phyloP scores from a whole-genome alignment of 2,797 vertebrate species.

The Malacoctenus gilli region DNA sequence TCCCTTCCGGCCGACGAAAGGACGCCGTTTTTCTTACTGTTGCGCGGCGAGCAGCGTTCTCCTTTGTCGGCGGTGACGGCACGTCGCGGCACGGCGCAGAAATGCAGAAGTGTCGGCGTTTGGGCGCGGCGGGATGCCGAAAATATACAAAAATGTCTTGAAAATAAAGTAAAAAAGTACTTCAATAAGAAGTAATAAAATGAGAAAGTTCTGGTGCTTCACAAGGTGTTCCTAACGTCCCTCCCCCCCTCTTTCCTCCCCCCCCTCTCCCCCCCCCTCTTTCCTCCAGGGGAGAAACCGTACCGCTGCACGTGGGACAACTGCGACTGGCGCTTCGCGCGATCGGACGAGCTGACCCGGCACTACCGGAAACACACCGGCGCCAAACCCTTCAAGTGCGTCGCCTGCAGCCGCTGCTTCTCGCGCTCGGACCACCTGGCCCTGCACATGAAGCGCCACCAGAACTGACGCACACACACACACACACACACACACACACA shows the following conservation, averaged over 20 bases:
- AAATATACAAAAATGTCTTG: too few relatives aligned
- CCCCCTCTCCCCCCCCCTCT: too few relatives aligned
- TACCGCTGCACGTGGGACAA: conserved; percentile 92
- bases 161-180: too few relatives aligned
- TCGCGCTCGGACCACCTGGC: conserved; percentile 94
- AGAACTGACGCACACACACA: conserved; percentile 77
- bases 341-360: conserved; percentile 92
- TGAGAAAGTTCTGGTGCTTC: too few relatives aligned
- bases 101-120: conserved; percentile 46
- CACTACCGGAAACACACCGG: conserved; percentile 95
- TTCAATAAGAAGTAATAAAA: too few relatives aligned
- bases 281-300: conserved; percentile 88
- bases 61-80: too few relatives aligned
- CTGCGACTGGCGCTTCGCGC: conserved; percentile 93
- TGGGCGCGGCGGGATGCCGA: conserved; percentile 50
- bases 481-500: too few relatives aligned
- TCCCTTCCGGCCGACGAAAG: conserved; percentile 7
- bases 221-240: too few relatives aligned
- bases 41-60: conserved; percentile 8
- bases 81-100: too few relatives aligned
- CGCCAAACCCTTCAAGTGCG: conserved; percentile 92
- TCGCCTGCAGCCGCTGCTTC: conserved; percentile 92
- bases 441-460: conserved; percentile 93
- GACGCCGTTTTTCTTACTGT: background rate
- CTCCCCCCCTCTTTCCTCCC: background rate